Percentiles rank a stretch among this genome's conserved stretches.
Evolutionary conservation across 2,888 invertebrate species (phyloP).

Genomic region (Tillus elongatus): DNA sequence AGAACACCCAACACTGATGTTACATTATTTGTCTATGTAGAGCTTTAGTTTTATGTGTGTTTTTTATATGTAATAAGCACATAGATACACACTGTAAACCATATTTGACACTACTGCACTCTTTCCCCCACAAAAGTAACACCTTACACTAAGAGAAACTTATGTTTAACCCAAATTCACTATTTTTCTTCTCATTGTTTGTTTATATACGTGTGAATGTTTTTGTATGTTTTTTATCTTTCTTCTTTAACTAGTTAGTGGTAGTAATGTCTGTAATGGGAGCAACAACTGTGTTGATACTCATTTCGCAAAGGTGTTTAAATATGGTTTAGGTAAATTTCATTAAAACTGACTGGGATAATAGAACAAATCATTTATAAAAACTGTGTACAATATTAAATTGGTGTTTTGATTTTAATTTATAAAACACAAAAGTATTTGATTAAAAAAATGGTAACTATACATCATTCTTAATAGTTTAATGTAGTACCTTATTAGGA

Average conservation of each 20-base stretch:
- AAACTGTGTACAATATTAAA: no score
- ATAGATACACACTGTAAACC: slow-evolving; percentile 18
- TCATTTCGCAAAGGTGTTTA: slow-evolving; percentile 15
- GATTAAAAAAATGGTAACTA: no score
- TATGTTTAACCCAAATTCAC: no score
- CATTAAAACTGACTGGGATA: no score
- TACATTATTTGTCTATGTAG: no score
- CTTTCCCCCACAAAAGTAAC: slow-evolving; percentile 11
- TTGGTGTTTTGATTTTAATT: no score
- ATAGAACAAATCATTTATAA: no score
- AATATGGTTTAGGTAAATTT: slow-evolving; percentile 17
- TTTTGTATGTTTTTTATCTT: slow-evolving; percentile 20
- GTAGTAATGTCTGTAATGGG: slow-evolving; percentile 37
- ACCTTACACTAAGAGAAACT: slow-evolving; percentile 10
- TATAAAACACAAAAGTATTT: no score
- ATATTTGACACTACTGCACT: slow-evolving; percentile 19
- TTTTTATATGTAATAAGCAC: slow-evolving; percentile 15
- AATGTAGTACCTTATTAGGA: no score
- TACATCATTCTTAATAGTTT: no score
- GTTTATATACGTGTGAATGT: slow-evolving; percentile 20
- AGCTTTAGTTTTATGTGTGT: no score
- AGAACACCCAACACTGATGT: no score
- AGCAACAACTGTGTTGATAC: slow-evolving; percentile 45
- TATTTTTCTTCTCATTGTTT: slow-evolving; percentile 10
- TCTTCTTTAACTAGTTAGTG: slow-evolving; percentile 17